Percentiles rank a stretch among this genome's conserved stretches.
Evolutionary conservation across 2,797 vertebrate species (phyloP).

Genomic region (Acrossocheilus wenchowensis): DNA sequence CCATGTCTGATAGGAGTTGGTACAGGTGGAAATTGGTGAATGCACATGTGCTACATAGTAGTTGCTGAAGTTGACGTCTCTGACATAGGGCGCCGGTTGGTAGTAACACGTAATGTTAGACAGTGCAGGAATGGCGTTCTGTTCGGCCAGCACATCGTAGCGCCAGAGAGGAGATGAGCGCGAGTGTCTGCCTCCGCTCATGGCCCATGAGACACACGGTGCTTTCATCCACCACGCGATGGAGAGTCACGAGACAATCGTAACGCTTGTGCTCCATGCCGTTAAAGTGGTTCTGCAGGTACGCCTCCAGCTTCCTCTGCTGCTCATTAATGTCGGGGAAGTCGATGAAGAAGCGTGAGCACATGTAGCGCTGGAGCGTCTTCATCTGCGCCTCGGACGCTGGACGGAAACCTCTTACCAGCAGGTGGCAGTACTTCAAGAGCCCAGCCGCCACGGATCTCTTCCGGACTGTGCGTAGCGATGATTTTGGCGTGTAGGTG

Average conservation of each 20-base stretch:
- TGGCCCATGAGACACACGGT: conserved; percentile 98
- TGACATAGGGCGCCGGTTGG: conserved; percentile 88
- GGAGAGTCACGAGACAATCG: conserved; percentile 91
- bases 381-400: conserved; percentile 87
- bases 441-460: conserved; percentile 94
- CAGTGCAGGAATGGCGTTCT: conserved; percentile 88
- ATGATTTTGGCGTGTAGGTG: conserved; percentile 89
- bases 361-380: conserved; percentile 95
- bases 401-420: conserved; percentile 88
- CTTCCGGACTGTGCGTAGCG: conserved; percentile 91
- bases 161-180: conserved; percentile 91
- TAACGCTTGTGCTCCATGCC: conserved; percentile 94
- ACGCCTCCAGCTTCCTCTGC: conserved; percentile 91
- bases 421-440: conserved; percentile 95
- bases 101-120: conserved; percentile 93
- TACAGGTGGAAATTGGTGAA: conserved; percentile 79
- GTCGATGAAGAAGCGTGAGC: conserved; percentile 98
- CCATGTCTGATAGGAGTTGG: conserved; percentile 86
- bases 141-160: conserved; percentile 89
- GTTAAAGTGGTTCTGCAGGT: conserved; percentile 93
- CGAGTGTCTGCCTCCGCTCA: conserved; percentile 92
- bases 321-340: conserved; percentile 92
- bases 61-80: conserved; percentile 89
- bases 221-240: conserved; percentile 93
- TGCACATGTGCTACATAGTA: conserved; percentile 93